phyloP scores from a whole-genome alignment of 1,140 invertebrate species.

The Eciton burchellii region DNA sequence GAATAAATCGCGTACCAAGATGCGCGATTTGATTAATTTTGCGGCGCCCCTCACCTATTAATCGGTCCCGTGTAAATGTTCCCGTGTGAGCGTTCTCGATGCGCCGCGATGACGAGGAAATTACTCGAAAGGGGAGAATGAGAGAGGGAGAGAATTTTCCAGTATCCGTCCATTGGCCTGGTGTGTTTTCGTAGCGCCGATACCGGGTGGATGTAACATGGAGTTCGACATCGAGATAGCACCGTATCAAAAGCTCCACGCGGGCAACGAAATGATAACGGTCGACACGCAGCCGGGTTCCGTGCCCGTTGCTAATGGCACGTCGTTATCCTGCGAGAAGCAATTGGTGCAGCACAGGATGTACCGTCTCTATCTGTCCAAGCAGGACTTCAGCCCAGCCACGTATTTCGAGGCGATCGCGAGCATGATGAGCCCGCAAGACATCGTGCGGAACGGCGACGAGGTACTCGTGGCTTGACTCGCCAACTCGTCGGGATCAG shows the following conservation, averaged over 20 bases:
- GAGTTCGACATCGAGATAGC: constrained; percentile 88
- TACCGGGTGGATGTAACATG: constrained; percentile 93
- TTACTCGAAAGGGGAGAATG: constrained; percentile 25
- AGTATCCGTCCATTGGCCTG: constrained; percentile 52
- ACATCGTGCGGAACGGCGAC: constrained; percentile 86
- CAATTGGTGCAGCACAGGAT: constrained; percentile 85
- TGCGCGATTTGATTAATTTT: constrained; percentile 50
- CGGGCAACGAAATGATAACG: constrained; percentile 85
- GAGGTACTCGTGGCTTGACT: constrained; percentile 83
- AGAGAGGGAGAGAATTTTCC: constrained; percentile 30
- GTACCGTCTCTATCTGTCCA: constrained; percentile 88
- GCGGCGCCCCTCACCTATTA: constrained; percentile 43
- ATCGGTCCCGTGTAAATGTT: constrained; percentile 34
- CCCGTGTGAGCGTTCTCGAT: constrained; percentile 44
- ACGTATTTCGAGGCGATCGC: constrained; percentile 88
- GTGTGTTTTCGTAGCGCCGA: constrained; percentile 87
- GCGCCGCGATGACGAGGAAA: constrained; percentile 25
- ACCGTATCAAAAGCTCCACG: constrained; percentile 87
- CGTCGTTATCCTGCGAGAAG: constrained; percentile 78
- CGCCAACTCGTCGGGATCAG: neutral
- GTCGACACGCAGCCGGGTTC: constrained; percentile 88
- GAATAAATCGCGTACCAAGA: constrained; percentile 48
- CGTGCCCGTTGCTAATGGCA: constrained; percentile 68
- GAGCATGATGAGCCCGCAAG: constrained; percentile 88
- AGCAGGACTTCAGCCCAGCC: constrained; percentile 86